Evolutionary conservation across 1,140 invertebrate genomes (phyloP).

Genomic region (Phthorimaea operculella): DNA sequence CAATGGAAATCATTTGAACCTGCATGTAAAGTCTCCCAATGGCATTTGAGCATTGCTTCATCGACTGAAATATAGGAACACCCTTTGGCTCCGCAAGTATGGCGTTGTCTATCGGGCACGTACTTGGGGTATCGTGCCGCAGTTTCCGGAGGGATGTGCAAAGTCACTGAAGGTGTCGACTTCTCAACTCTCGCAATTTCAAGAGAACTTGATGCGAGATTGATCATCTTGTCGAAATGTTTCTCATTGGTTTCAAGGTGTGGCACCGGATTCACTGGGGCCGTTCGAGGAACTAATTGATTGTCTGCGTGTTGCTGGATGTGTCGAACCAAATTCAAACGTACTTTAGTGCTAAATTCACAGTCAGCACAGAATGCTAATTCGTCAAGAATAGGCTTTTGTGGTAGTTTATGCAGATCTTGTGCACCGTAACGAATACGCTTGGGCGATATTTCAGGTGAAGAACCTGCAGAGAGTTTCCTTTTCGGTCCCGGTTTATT

Average conservation of each 20-base stretch:
- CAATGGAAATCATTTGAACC: constrained; percentile 72
- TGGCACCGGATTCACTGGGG: constrained; percentile 82
- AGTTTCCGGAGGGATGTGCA: constrained; percentile 24
- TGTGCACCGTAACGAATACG: constrained; percentile 57
- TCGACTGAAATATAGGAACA: constrained; percentile 80
- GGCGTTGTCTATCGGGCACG: constrained; percentile 73
- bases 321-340: constrained; percentile 79
- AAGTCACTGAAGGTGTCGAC: constrained; percentile 9
- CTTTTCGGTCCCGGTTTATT: constrained; percentile 11
- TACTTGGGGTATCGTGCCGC: constrained; percentile 68
- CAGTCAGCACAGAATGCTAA: constrained; percentile 75
- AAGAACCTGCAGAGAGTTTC: constrained; percentile 14
- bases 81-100: constrained; percentile 75
- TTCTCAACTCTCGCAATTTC: constrained; percentile 48
- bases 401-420: constrained; percentile 73
- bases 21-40: constrained; percentile 78
- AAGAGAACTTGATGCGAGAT: constrained; percentile 79
- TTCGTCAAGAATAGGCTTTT: constrained; percentile 73
- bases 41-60: constrained; percentile 76
- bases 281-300: constrained; percentile 70
- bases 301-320: constrained; percentile 74
- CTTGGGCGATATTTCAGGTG: constrained; percentile 18
- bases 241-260: constrained; percentile 80
- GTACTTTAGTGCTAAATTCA: constrained; percentile 77
- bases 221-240: constrained; percentile 88